Base-by-base conservation (phyloP, 2,888 invertebrate genomes). In the Ormyrus pomaceus region DNA sequence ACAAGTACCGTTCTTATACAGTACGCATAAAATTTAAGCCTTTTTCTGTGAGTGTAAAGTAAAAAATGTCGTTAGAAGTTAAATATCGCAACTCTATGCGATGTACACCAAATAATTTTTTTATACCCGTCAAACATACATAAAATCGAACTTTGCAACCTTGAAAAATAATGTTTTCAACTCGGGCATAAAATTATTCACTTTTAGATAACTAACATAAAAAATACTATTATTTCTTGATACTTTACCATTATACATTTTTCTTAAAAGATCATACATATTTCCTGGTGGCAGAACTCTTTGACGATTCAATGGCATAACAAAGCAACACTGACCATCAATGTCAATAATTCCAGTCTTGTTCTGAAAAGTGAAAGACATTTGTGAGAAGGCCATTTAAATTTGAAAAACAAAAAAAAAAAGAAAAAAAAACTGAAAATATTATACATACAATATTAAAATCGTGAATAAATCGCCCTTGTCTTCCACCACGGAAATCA, bases 401-500 rank as follows among this genome's bases (percentile, higher is more conserved):
- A 34, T 70, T 56, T 56, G 11, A 10, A 56, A 11, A 51, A 51
- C 1, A 10, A 53, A 5, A 53, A 53, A 9, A 7, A 53, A 34
- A 34, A 34, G 2, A 3, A 34, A 34, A 34, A 55, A 5, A 62
- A 61, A 4, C 3, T 19, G 6, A 55, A 65, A 70, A 45, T 51
- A 46, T 1, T 8, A 56, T 71, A 90, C 92, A 87, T 87, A 94
- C 94, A 84, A 94, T 93, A 84, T 94, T 95, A 90, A 99, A 99
- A 91, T 99, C 98, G 87, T 99, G 98, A 85, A 98, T 95, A 88
- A 98, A 98, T 83, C 96, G 94, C 77, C 97, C 96, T 65, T 93
- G 93, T 55, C 95, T 94, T 0, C 96, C 97, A 84, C 95, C 95
- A 82, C 94, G 94, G 88, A 96, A 96, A 88, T 96, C 95, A 11